Conservation (phyloP, 2,113 vertebrate genomes). For the Micromys minutus region DNA sequence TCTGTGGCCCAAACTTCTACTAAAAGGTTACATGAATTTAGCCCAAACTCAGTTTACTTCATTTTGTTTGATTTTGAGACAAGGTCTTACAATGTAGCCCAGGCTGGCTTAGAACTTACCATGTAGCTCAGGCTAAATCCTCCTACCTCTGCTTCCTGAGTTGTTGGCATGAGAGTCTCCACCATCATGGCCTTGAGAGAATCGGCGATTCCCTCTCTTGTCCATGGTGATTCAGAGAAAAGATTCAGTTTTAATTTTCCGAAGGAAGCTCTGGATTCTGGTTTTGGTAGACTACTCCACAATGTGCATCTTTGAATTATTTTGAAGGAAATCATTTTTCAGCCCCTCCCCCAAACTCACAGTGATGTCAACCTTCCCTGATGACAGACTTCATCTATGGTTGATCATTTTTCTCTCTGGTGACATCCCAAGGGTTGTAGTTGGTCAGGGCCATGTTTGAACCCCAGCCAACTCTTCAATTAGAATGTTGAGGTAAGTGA, state of each 20-base stretch:
- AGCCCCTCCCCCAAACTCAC: conserved; percentile 1
- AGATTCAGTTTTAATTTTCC: not conserved
- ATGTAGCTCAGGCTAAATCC: not conserved
- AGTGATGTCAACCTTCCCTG: conserved; percentile 69
- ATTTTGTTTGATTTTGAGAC: not conserved
- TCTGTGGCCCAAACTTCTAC: not conserved
- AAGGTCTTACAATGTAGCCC: not conserved
- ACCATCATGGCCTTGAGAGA: not conserved
- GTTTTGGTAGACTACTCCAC: rapidly evolving
- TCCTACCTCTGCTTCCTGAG: not conserved
- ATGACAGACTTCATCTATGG: conserved; percentile 80
- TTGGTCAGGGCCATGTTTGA: conserved; percentile 80
- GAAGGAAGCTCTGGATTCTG: not conserved
- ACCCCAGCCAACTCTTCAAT: conserved; percentile 85
- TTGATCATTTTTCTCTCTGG: conserved; percentile 60
- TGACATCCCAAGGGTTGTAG: conserved; percentile 69
- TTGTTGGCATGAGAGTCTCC: too few relatives aligned
- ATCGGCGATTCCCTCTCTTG: not conserved
- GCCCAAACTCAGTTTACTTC: not conserved
- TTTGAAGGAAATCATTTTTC: conserved; percentile 12
- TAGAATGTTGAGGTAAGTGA: conserved; percentile 82
- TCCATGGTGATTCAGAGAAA: rapidly evolving
- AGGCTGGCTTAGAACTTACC: not conserved
- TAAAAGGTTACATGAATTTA: not conserved
- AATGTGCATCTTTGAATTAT: conserved; percentile 1